A percentile compares a stretch with the other conserved stretches of the same genome.
Conservation (phyloP, 2,888 invertebrate genomes). For the Eueremaeus valkanovi region DNA sequence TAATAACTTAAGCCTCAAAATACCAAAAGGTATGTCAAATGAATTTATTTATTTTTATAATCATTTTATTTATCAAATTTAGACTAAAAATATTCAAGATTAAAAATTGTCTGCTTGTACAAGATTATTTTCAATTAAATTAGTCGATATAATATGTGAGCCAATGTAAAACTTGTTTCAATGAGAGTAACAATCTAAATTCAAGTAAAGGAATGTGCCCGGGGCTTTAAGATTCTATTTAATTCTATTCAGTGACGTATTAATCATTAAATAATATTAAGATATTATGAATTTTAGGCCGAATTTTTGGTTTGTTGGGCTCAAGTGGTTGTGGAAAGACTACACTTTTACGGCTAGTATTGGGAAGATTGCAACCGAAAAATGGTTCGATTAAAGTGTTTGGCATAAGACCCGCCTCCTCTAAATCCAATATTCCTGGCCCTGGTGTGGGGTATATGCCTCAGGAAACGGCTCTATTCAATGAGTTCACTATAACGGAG, state of each 20-base stretch:
- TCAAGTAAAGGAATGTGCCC: too few relatives aligned
- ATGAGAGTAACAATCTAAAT: neutral
- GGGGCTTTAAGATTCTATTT: too few relatives aligned
- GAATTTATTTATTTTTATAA: neutral
- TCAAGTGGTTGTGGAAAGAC: conserved; percentile 26
- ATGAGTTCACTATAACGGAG: conserved; percentile 39
- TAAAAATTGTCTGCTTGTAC: neutral
- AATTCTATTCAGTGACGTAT: neutral
- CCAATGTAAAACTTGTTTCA: too few relatives aligned
- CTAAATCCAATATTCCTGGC: conserved; percentile 36
- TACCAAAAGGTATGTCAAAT: conserved; percentile 7
- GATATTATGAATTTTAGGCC: too few relatives aligned
- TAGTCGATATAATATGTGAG: too few relatives aligned
- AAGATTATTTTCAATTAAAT: too few relatives aligned
- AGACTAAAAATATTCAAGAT: too few relatives aligned
- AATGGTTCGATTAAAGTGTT: conserved; percentile 18
- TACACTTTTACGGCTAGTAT: conserved; percentile 9
- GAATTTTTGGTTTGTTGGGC: conserved; percentile 25
- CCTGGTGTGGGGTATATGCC: conserved; percentile 41
- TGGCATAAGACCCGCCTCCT: neutral
- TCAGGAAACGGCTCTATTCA: conserved; percentile 38
- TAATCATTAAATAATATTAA: too few relatives aligned
- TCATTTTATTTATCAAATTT: too few relatives aligned
- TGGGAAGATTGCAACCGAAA: conserved; percentile 3
- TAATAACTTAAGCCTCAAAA: neutral